Base-by-base conservation (phyloP, 2,113 vertebrate species). In the Chauna torquata region DNA sequence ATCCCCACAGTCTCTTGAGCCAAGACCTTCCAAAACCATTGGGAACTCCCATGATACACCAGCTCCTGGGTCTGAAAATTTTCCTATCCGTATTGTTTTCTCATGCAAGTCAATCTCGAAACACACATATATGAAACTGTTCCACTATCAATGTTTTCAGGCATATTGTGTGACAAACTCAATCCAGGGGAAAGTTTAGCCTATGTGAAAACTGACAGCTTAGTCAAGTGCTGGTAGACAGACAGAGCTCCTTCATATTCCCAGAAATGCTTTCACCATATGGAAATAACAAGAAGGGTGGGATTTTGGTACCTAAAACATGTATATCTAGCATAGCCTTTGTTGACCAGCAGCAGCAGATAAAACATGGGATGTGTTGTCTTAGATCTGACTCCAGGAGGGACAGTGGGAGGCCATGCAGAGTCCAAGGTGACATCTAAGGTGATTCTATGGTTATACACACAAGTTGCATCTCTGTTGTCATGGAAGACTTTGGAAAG, bases 281-380 rank as follows among this genome's bases (percentile, higher is more conserved):
- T 2, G 9, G 72, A 70, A 86, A 66, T 52, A 77, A 12, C 5
- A 16, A 11, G 17, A 81, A 61, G 9, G 27, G 8, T 78, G 34
- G 4, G 20, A 62, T 74, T 52, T 64, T 34, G 25, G 24, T 38
- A 61, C 8, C 10, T 40, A 44, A 88, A 83, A 16, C 16, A 18
- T 4, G 2, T 22, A 36, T 17, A 58, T 40, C 24, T 70, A 76
- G 10, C 34, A 75, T 15, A 77, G 57, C 28, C 32, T 57, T 45
- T 34, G 5, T 44, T 12, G 13, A 49, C 2, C 9, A 72, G 47
- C 38, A 5, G 22, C 16, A 59, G 20, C 17, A 70, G 28, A 49
- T n/a, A 52, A 0, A 0, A 70, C 14, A 36, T 0, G 1, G 25
- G 4, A 47, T 30, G 6, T 34, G 30, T 68, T 38, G 24, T 3